Evolutionary conservation across 2,797 vertebrate species (phyloP), one percentile per base, ranked within the genome.

Genomic region (Tarsius wallacei): DNA sequence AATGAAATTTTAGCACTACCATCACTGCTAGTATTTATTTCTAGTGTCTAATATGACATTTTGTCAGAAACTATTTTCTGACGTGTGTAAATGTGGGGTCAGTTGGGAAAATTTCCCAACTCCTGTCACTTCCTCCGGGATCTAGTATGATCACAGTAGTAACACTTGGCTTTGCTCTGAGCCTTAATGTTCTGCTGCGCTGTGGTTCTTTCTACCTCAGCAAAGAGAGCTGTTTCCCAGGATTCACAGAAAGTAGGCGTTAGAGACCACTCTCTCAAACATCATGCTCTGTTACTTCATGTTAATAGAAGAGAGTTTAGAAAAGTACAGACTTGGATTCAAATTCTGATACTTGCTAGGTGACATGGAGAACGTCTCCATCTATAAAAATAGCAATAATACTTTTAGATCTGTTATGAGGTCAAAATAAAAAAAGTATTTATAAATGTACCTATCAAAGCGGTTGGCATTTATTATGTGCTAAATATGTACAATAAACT

Each of bases 341-440:
- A 78, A 90, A 92, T 80, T 90, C 28, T 90, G 15, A 73, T 74
- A 1, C 21, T 91, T 78, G 83, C 33, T 53, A 36, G 19, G 0
- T 76, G 47, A 76, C 47, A 21, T 22, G 17, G 76, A 13, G 12
- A 61, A 73, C 1, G 21, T 90, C 42, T 93, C 80, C 10, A 66
- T 82, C 36, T 86, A 4, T 76, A 77, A 94, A 85, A 88, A 81
- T 59, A 78, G 76, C 49, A 87, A 74, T 59, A 87, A 95, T 33
- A 71, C 7, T 84, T 78, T 15, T 12, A 91, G 11, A 57, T 84
- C 11, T 74, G 22, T 82, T 83, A 49, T 57, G 26, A 68, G 26
- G n/a, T 80, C 93, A 83, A 90, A 93, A 86, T 89, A 68, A 6
- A 31, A 87, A 76, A 87, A 63, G 16, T 26, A 77, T 26, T 17